Evolutionary conservation across 1,140 invertebrate species (phyloP), one percentile per base, ranked within the genome.

Genomic region (Solenopsis invicta): DNA sequence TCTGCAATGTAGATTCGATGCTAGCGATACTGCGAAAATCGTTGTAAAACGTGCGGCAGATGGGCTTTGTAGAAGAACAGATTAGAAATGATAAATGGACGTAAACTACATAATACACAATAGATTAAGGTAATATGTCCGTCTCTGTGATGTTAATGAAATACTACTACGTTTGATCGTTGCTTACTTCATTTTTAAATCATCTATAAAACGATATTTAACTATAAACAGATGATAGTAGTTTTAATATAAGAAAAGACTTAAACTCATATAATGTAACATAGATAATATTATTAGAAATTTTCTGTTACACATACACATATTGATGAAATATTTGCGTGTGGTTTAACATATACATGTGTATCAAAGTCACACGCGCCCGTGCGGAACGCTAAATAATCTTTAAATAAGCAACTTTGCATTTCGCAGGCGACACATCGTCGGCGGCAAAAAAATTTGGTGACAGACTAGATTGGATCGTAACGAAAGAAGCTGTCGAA

Each of bases 261-360:
- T 54, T 74, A 0, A 54, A 34, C 34, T 56, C 52, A 41, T 34
- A 59, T 45, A 75, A 56, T 56, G n/a, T 34, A 72, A 72, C n/a
- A n/a, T 72, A 72, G 50, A 24, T 76, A 76, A 24, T 76, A 76
- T 45, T 59, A 9, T 5, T 8, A 76, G 9, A n/a, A 80, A n/a
- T 67, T 67, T 67, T 80, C n/a, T 52, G 8, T 69, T 67, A 69
- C 34, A 13, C 1, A 54, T n/a, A n/a, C n/a, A n/a, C n/a, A 54
- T 8, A 29, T 54, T 10, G 48, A 54, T 41, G 34, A 69, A 41
- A 37, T 6, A 50, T 34, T 78, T 50, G 45, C 5, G 4, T 9
- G 34, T 52, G n/a, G 6, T 50, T 64, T 21, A 50, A 13, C n/a
- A 18, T n/a, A n/a, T n/a, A n/a, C n/a, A n/a, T n/a, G n/a, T 4